A percentile compares a stretch with the other conserved stretches of the same genome.
Evolutionary conservation across 2,888 invertebrate genomes (phyloP).

Genomic region (Pegoplata infirma): DNA sequence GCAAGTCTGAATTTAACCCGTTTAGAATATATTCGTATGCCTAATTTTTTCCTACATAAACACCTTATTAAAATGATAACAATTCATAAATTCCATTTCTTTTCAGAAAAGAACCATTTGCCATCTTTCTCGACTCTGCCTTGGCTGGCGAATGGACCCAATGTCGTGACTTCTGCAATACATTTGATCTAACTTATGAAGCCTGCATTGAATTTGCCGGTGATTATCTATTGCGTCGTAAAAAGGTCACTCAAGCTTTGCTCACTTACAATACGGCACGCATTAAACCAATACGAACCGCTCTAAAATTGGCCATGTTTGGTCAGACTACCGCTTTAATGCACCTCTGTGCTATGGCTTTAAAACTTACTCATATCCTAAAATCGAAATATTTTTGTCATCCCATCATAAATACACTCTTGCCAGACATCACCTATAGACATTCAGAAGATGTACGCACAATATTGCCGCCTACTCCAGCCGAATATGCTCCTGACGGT

Average conservation of each 20-base stretch:
- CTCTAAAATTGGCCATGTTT: conserved; percentile 78
- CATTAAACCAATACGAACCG: conserved; percentile 78
- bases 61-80: too few species aligned
- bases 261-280: conserved; percentile 89
- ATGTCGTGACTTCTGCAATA: conserved; percentile 78
- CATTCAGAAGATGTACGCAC: conserved; percentile 75
- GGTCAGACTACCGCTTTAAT: conserved; percentile 77
- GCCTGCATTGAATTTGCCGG: conserved; percentile 86
- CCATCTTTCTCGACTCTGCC: conserved; percentile 76
- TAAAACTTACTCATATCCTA: conserved; percentile 75
- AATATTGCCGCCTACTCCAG: conserved; percentile 69
- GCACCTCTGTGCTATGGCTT: conserved; percentile 78
- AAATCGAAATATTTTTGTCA: conserved; percentile 73
- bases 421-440: conserved; percentile 73
- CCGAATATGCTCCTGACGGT: conserved; percentile 41
- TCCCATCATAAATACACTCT: conserved; percentile 70
- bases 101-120: conserved; percentile 75
- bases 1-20: too few species aligned
- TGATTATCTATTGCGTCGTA: conserved; percentile 87
- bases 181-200: conserved; percentile 76
- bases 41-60: neutral
- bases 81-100: neutral
- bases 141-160: conserved; percentile 73
- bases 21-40: too few species aligned
- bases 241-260: conserved; percentile 87